Evolutionary conservation across 2,113 vertebrate genomes (phyloP).

Genomic region (Hepsetus odoe): DNA sequence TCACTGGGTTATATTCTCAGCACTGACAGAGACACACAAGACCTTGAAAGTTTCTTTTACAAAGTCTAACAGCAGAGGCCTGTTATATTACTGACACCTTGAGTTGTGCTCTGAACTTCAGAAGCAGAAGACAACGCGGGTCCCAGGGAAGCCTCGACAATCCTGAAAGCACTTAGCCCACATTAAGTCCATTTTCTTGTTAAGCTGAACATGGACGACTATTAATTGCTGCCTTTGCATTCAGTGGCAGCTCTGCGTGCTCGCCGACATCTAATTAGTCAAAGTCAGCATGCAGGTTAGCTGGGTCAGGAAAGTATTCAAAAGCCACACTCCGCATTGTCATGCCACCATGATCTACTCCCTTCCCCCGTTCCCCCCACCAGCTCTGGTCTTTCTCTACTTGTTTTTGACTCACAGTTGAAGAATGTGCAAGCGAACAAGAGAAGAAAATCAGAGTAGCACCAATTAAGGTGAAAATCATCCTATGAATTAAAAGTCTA

Average conservation of each 20-base stretch:
- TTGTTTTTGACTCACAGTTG: conserved; percentile 16
- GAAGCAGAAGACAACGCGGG: neutral
- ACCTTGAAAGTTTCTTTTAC: conserved; percentile 31
- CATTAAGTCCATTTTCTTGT: conserved; percentile 50
- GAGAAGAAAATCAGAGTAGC: conserved; percentile 8
- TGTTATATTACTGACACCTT: conserved; percentile 13
- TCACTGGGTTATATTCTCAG: neutral
- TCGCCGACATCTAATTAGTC: conserved; percentile 60
- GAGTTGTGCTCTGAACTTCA: conserved; percentile 22
- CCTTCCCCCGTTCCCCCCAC: neutral
- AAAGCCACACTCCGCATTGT: conserved; percentile 47
- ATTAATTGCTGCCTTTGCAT: conserved; percentile 54
- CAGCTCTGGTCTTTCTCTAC: neutral
- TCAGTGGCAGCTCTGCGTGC: conserved; percentile 36
- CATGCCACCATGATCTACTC: conserved; percentile 37
- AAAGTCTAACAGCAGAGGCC: conserved; percentile 14
- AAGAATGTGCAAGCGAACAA: conserved; percentile 6
- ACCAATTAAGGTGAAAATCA: conserved; percentile 36
- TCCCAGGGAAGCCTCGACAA: conserved; percentile 9
- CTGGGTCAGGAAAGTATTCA: conserved; percentile 57
- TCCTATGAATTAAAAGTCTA: conserved; percentile 30
- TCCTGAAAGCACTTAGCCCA: conserved; percentile 26
- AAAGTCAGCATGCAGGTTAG: conserved; percentile 56
- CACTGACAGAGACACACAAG: neutral
- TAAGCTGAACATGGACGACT: conserved; percentile 44